Percentiles rank a stretch among this genome's conserved stretches.
phyloP scores from a whole-genome alignment of 2,888 invertebrate species.

The Xylocampa areola region DNA sequence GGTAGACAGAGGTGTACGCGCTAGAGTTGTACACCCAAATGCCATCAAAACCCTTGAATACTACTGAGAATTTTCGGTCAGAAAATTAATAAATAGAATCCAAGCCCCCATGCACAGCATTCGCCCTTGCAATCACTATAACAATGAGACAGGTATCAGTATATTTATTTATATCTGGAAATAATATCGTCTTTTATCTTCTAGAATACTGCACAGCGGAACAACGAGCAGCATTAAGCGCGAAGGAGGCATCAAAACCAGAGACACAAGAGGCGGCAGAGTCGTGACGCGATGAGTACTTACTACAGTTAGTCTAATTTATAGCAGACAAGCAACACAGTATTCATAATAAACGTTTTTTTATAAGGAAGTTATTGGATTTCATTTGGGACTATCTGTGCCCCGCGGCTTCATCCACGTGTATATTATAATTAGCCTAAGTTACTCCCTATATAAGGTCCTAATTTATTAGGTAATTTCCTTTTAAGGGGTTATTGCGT shows the following conservation, averaged over 20 bases:
- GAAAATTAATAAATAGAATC: too few relatives aligned
- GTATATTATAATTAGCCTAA: neutral
- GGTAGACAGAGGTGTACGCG: too few relatives aligned
- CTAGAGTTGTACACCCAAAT: too few relatives aligned
- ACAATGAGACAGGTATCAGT: too few relatives aligned
- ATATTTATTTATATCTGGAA: neutral
- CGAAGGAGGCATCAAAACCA: constrained; percentile 62
- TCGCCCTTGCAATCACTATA: too few relatives aligned
- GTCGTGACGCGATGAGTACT: constrained; percentile 82
- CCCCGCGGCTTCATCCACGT: too few relatives aligned
- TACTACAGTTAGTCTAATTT: constrained; percentile 76
- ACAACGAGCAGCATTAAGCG: constrained; percentile 78
- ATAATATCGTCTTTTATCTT: constrained; percentile 35
- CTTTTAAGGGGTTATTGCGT: too few relatives aligned
- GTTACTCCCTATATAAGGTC: too few relatives aligned
- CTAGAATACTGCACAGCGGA: constrained; percentile 87
- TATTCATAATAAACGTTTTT: constrained; percentile 85
- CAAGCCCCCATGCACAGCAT: too few relatives aligned
- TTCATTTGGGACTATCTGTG: constrained; percentile 45
- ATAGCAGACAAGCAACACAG: constrained; percentile 77
- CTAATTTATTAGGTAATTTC: too few relatives aligned
- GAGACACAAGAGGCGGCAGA: constrained; percentile 64
- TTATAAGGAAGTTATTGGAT: constrained; percentile 42
- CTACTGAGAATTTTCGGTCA: too few relatives aligned
- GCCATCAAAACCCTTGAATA: too few relatives aligned